phyloP scores from a whole-genome alignment of 2,797 vertebrate genomes.

The Synaphobranchus kaupii region DNA sequence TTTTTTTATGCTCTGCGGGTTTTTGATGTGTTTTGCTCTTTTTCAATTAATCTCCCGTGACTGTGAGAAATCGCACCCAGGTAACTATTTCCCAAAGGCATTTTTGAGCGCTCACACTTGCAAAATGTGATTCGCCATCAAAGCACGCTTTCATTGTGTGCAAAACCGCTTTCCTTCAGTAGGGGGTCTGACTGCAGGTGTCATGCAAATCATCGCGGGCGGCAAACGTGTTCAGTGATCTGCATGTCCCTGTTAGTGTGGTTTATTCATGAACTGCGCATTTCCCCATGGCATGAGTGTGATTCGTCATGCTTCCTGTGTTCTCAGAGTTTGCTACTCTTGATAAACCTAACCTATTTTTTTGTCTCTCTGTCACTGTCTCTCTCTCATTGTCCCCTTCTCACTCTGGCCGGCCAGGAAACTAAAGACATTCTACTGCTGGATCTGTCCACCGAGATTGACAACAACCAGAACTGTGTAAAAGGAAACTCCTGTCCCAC shows the following conservation, averaged over 20 bases:
- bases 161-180: constrained; percentile 8
- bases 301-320: constrained; percentile 56
- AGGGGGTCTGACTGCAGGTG: constrained; percentile 30
- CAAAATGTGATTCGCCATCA: neutral
- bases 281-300: constrained; percentile 45
- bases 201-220: constrained; percentile 42
- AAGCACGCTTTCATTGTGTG: neutral
- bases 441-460: constrained; percentile 94
- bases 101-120: neutral
- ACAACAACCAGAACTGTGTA: constrained; percentile 90
- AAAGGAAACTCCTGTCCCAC: constrained; percentile 79
- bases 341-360: constrained; percentile 55
- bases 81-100: neutral
- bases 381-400: constrained; percentile 52
- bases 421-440: constrained; percentile 94
- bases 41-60: constrained; percentile 23
- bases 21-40: constrained; percentile 4
- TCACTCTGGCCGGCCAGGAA: constrained; percentile 83
- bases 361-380: constrained; percentile 31
- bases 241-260: constrained; percentile 19
- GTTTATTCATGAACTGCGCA: constrained; percentile 51
- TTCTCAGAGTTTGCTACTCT: constrained; percentile 45
- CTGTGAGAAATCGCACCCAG: constrained; percentile 9
- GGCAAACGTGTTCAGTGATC: constrained; percentile 46
- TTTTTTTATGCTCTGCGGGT: constrained; percentile 1